These are phyloP conservation scores for Fregata magnificens DNA, from an alignment of 2,113 vertebrate genomes.

Conservation along the genomic window DNA sequence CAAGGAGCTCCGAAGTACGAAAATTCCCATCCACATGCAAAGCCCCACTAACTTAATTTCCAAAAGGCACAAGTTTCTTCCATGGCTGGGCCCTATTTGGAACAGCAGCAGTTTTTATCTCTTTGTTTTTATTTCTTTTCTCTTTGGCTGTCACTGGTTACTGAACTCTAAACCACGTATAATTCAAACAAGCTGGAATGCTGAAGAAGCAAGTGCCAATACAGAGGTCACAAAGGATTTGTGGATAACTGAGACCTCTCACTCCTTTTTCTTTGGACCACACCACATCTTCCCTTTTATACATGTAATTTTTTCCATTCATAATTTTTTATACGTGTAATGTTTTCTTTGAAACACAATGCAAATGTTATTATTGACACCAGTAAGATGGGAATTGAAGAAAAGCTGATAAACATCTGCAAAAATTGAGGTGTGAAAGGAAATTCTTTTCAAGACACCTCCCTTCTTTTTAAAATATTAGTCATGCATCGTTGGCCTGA, in stretches of 20 bases:
- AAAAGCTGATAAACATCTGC: background rate
- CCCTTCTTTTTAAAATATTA: background rate
- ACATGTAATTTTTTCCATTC: background rate
- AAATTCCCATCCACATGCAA: background rate
- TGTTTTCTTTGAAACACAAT: background rate
- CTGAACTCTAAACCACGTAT: background rate
- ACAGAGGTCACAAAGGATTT: background rate
- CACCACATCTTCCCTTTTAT: background rate
- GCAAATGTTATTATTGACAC: background rate
- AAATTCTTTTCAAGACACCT: background rate
- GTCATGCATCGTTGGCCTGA: background rate
- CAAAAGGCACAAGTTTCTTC: background rate
- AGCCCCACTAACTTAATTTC: background rate
- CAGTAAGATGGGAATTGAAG: background rate
- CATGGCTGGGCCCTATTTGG: background rate
- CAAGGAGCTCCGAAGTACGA: background rate
- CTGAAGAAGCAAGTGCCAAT: background rate
- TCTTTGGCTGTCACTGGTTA: background rate
- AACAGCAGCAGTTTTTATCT: background rate
- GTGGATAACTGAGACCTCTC: background rate
- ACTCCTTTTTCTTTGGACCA: background rate
- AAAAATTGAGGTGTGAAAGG: background rate
- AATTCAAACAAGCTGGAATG: conserved; percentile 7
- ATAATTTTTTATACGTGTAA: background rate
- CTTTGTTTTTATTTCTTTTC: background rate